A percentile compares a stretch with the other conserved stretches of the same genome.
Conservation (phyloP, 2,113 vertebrate genomes). For the Sinocyclocheilus anshuiensis region DNA sequence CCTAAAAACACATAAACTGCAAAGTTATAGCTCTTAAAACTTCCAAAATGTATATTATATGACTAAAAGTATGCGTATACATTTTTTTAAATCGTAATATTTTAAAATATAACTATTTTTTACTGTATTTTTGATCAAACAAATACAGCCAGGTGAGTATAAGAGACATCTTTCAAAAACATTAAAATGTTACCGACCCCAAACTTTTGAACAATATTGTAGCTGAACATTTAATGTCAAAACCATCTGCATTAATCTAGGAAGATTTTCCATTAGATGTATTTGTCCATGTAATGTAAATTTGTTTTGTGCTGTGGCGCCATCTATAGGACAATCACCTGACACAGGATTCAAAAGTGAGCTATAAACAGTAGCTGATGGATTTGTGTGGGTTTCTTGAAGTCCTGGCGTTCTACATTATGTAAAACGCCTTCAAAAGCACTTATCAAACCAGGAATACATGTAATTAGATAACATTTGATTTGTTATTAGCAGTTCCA, state of each 20-base stretch:
- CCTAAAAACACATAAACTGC: conserved; percentile 69
- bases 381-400: neutral
- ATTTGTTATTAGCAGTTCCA: neutral
- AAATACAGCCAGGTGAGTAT: too few species aligned
- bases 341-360: neutral
- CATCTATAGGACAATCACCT: conserved; percentile 45
- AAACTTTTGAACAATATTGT: too few species aligned
- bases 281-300: neutral
- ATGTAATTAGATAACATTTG: conserved; percentile 23
- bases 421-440: conserved; percentile 4
- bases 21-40: too few species aligned
- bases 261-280: neutral
- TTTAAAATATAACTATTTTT: too few species aligned
- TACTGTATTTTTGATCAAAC: too few species aligned
- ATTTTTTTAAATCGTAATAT: too few species aligned
- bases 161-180: too few species aligned
- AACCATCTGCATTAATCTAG: neutral
- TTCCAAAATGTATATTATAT: neutral
- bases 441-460: conserved; percentile 2
- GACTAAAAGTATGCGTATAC: too few species aligned
- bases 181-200: too few species aligned
- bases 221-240: too few species aligned
- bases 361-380: neutral
- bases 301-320: conserved; percentile 13
- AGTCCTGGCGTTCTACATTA: conserved; percentile 4